Conservation (phyloP, 2,888 invertebrate species). For the Bombylius major region DNA sequence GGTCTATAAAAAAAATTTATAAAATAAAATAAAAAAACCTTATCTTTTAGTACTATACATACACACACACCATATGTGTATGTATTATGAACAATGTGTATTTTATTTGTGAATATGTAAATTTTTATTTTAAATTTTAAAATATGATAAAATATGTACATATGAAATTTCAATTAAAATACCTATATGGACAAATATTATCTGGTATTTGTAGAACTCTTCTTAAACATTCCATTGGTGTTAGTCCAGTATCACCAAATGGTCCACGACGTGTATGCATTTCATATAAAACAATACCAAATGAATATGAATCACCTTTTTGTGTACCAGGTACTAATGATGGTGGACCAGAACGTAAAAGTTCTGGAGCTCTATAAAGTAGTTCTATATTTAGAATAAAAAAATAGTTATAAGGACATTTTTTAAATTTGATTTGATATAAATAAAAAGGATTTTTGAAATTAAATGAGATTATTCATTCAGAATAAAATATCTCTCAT, state of each 20-base stretch:
- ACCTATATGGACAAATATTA: slow-evolving; percentile 25
- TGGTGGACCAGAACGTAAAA: slow-evolving; percentile 43
- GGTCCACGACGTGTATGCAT: slow-evolving; percentile 77
- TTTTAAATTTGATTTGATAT: no score
- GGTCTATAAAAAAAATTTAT: slow-evolving; percentile 43
- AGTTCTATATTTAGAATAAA: slow-evolving; percentile 41
- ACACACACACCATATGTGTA: no score
- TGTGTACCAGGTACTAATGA: slow-evolving; percentile 45
- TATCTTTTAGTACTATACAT: no score
- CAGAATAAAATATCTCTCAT: no score
- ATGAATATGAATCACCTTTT: slow-evolving; percentile 75
- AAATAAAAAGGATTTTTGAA: no score
- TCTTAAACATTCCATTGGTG: slow-evolving; percentile 46
- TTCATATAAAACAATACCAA: slow-evolving; percentile 79
- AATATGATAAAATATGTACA: neutral
- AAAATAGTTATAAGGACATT: neutral
- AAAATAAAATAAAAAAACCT: neutral
- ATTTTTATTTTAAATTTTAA: no score
- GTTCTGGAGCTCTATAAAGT: slow-evolving; percentile 70
- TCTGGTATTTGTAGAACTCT: slow-evolving; percentile 33
- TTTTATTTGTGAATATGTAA: no score
- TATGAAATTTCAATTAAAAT: neutral
- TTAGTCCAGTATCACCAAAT: slow-evolving; percentile 58
- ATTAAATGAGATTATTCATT: no score
- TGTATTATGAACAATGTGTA: no score